phyloP scores from a whole-genome alignment of 92 coral and sea anemone genomes.

The Paramuricea clavata region DNA sequence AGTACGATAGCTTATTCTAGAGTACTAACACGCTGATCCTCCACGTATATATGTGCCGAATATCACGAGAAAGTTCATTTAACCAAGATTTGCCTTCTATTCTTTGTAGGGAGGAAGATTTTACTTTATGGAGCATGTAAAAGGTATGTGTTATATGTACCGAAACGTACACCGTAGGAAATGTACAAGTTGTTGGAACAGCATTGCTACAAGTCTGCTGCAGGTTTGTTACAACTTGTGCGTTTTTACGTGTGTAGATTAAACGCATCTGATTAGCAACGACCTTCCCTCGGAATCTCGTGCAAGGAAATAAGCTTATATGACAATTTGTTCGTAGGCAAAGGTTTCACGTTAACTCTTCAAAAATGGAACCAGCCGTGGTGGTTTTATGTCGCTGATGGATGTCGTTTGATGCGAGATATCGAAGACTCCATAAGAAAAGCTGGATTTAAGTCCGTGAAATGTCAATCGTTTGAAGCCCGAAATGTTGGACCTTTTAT shows the following conservation, averaged over 20 bases:
- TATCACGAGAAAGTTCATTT: no score
- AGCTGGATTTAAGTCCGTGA: constrained; percentile 79
- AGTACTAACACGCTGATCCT: no score
- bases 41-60: no score
- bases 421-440: constrained; percentile 67
- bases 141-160: constrained; percentile 69
- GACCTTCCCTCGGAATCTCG: background rate
- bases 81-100: no score
- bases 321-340: constrained; percentile 57
- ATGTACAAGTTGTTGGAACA: background rate
- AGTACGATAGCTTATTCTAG: no score
- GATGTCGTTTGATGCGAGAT: constrained; percentile 85
- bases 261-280: no score
- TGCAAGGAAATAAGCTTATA: no score
- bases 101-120: constrained; percentile 85
- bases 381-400: constrained; percentile 93
- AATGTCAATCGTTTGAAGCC: constrained; percentile 72
- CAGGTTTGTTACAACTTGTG: no score
- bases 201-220: no score
- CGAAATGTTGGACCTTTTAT: constrained; percentile 73
- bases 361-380: constrained; percentile 72
- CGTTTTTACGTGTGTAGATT: no score
- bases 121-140: constrained; percentile 93
- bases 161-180: background rate
- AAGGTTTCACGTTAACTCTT: constrained; percentile 73